These are phyloP conservation scores for Craseonycteris thonglongyai DNA, from an alignment of 2,113 vertebrate genomes.

Conservation along the genomic window DNA sequence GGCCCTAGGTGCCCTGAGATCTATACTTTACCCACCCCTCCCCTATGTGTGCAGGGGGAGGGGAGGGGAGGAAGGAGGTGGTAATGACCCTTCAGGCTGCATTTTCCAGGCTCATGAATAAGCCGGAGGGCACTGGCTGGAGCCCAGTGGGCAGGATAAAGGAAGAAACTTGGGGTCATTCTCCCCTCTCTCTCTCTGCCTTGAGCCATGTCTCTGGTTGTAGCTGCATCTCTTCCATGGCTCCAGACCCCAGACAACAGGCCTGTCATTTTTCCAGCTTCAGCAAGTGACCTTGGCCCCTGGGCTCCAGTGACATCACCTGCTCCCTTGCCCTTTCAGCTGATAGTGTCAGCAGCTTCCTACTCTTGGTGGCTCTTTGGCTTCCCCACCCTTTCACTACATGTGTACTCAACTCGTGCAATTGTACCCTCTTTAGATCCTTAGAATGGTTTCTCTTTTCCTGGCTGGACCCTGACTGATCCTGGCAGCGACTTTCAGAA, in stretches of 20 bases:
- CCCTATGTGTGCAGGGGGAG: too few relatives aligned
- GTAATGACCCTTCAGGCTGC: not conserved
- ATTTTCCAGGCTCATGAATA: not conserved
- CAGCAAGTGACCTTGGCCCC: not conserved
- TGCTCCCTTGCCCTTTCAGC: not conserved
- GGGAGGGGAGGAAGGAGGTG: rapidly evolving
- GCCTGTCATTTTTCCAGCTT: not conserved
- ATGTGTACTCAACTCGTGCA: too few relatives aligned
- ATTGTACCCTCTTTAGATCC: not conserved
- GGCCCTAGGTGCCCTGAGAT: not conserved
- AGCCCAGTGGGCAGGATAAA: not conserved
- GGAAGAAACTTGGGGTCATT: not conserved
- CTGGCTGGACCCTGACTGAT: not conserved
- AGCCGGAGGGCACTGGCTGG: not conserved
- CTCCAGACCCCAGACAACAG: not conserved
- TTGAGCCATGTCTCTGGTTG: not conserved
- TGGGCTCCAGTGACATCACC: not conserved
- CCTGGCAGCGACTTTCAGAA: not conserved
- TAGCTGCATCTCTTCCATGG: not conserved
- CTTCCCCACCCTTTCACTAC: not conserved
- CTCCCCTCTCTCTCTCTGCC: not conserved
- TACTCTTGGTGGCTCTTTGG: not conserved
- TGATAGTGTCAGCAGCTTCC: not conserved
- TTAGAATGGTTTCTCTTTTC: not conserved
- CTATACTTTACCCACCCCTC: not conserved